These are phyloP conservation scores for Ornithorhynchus anatinus DNA, from an alignment of 2,113 vertebrate species.

Conservation along the genomic window DNA sequence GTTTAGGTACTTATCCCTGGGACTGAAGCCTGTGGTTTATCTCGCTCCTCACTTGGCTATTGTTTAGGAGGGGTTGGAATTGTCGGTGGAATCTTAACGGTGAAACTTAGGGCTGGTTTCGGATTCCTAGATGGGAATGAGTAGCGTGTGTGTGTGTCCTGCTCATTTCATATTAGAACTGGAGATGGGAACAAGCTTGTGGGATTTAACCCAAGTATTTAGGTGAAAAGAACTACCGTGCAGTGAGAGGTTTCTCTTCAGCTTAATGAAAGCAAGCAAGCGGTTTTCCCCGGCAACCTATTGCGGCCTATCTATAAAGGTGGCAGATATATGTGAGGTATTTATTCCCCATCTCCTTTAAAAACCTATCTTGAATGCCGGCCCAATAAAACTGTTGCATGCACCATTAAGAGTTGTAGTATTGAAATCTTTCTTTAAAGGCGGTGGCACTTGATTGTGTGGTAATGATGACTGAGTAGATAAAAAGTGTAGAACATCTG, in stretches of 20 bases:
- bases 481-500: neutral
- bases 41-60: neutral
- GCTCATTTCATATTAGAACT: neutral
- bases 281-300: neutral
- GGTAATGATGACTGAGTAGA: neutral
- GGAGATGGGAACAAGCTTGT: neutral
- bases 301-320: neutral
- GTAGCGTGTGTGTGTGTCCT: too few relatives aligned
- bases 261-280: neutral
- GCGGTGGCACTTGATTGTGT: neutral
- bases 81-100: neutral
- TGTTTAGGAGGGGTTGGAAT: neutral
- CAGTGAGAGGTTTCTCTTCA: neutral
- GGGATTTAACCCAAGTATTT: neutral
- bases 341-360: conserved; percentile 19
- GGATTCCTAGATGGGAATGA: too few relatives aligned
- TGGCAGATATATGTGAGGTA: neutral
- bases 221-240: neutral
- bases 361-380: neutral
- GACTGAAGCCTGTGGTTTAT: neutral
- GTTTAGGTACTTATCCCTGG: conserved; percentile 5
- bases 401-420: neutral
- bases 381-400: neutral
- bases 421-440: conserved; percentile 16
- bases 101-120: neutral